A percentile compares a stretch with the other conserved stretches of the same genome.
phyloP scores from a whole-genome alignment of 2,888 invertebrate genomes.

The Sarcophaga subvicina region DNA sequence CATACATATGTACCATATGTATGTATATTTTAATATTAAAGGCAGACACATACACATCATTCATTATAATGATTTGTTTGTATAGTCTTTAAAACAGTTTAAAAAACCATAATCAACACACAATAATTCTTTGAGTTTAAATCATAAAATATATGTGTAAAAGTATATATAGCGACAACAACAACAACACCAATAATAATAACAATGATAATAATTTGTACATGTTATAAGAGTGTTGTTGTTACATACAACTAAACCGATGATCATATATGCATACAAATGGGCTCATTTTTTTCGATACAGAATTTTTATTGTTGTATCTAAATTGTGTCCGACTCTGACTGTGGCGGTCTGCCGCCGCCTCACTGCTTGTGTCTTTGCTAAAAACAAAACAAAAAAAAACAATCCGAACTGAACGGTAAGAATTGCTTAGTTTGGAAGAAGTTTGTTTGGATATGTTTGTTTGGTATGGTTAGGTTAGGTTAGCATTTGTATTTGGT shows the following conservation, averaged over 20 bases:
- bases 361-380: neutral
- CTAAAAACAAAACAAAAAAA: neutral
- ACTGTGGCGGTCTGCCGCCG: conserved; percentile 51
- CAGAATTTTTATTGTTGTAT: conserved; percentile 62
- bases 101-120: conserved; percentile 70
- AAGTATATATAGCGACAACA: neutral
- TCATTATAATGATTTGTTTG: conserved; percentile 67
- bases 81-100: conserved; percentile 63
- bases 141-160: neutral
- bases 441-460: conserved; percentile 33
- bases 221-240: conserved; percentile 53
- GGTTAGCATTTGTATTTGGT: conserved; percentile 58
- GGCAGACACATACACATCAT: neutral
- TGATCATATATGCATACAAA: conserved; percentile 70
- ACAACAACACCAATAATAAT: conserved; percentile 2
- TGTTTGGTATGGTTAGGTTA: neutral
- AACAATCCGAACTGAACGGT: conserved; percentile 12
- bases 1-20: no score
- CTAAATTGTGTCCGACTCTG: conserved; percentile 16
- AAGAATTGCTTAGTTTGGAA: conserved; percentile 53
- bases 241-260: conserved; percentile 12
- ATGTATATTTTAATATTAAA: no score
- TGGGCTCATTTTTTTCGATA: conserved; percentile 72
- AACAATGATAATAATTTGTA: conserved; percentile 34
- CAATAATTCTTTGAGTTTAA: conserved; percentile 63